These are phyloP conservation scores for Eupleurogrammus muticus DNA, from an alignment of 2,797 vertebrate genomes.

Conservation along the genomic window DNA sequence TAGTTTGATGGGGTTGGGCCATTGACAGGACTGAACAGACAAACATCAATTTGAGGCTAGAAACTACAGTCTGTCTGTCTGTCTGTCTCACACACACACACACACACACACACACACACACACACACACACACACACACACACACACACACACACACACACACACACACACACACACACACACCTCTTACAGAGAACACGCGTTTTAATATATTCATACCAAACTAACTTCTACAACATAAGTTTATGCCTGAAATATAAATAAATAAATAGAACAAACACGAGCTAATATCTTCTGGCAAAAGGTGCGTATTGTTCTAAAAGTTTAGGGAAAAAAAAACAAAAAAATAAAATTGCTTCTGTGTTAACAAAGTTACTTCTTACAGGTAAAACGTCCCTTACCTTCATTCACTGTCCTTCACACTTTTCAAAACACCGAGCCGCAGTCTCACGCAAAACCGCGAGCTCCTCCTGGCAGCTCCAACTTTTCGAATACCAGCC, in stretches of 20 bases:
- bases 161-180: background rate
- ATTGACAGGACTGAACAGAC: constrained; percentile 50
- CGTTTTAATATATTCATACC: background rate
- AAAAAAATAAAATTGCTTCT: no score
- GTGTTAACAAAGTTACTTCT: no score
- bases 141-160: background rate
- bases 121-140: background rate
- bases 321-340: no score
- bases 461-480: constrained; percentile 10
- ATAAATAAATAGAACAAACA: background rate
- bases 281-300: background rate
- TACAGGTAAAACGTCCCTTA: constrained; percentile 21
- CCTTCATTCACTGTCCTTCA: constrained; percentile 39
- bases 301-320: background rate
- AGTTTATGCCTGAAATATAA: background rate
- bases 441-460: background rate
- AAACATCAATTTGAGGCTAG: constrained; percentile 29
- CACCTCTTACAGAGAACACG: background rate
- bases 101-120: background rate
- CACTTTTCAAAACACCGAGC: background rate
- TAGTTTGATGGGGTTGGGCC: constrained; percentile 71
- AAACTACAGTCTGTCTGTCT: background rate
- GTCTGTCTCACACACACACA: constrained; percentile 2
- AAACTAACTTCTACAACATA: background rate
- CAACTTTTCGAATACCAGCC: constrained; percentile 53